phyloP scores from a whole-genome alignment of 2,113 vertebrate species.

The Megaceryle maxima region DNA sequence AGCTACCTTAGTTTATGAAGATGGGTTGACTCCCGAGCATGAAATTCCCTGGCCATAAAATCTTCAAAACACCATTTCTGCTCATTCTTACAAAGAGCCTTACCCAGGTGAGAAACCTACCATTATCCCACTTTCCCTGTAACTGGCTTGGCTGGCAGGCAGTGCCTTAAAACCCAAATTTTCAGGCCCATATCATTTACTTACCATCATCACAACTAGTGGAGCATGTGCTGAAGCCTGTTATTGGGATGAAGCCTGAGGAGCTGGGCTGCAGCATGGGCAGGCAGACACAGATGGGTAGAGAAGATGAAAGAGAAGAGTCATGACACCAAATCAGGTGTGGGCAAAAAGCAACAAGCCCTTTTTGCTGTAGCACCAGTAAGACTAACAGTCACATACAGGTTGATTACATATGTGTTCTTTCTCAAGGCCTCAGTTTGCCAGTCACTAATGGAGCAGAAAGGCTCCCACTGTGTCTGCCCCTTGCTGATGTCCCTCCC shows the following conservation, averaged over 20 bases:
- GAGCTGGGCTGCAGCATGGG: rapidly evolving
- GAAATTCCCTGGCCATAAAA: neutral
- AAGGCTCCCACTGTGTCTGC: neutral
- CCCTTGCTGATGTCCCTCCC: neutral
- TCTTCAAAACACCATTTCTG: neutral
- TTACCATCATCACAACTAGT: neutral
- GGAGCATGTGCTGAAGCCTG: neutral
- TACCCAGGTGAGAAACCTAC: neutral
- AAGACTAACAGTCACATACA: neutral
- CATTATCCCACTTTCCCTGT: neutral
- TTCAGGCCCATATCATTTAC: neutral
- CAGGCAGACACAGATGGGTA: neutral
- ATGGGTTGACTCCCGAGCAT: neutral
- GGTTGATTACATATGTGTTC: neutral
- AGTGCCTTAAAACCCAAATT: neutral
- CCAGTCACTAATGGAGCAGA: neutral
- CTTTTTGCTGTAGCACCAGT: neutral
- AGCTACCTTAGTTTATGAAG: neutral
- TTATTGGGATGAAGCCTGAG: neutral
- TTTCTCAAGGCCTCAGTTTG: neutral
- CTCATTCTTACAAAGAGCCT: neutral
- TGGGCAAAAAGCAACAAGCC: neutral
- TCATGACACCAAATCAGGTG: neutral
- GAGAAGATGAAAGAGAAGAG: rapidly evolving
- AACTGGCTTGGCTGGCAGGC: neutral